A percentile compares a stretch with the other conserved stretches of the same genome.
Evolutionary conservation across 2,113 vertebrate genomes (phyloP).

Genomic region (Pseudolaguvia tuberculata): DNA sequence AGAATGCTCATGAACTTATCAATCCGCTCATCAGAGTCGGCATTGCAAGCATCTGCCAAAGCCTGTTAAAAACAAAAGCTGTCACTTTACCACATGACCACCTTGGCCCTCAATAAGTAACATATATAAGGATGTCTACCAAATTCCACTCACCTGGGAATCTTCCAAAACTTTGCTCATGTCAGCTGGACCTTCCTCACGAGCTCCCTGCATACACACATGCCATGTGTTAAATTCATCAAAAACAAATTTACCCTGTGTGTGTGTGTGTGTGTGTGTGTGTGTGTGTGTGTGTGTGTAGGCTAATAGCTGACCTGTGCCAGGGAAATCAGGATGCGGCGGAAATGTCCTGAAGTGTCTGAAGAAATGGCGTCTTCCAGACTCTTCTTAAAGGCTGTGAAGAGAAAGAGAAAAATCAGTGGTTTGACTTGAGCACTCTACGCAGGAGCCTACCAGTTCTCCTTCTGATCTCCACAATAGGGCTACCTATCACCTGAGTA

Average conservation of each 20-base stretch:
- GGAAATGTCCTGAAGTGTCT: conserved; percentile 89
- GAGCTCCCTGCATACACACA: conserved; percentile 73
- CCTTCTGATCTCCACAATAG: too few relatives aligned
- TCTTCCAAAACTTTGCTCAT: conserved; percentile 72
- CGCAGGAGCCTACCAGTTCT: too few relatives aligned
- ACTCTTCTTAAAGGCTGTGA: conserved; percentile 78
- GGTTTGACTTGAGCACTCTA: too few relatives aligned
- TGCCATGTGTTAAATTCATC: too few relatives aligned
- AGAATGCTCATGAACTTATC: conserved; percentile 90
- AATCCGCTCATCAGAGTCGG: conserved; percentile 81
- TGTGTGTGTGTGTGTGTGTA: not conserved
- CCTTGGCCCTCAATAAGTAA: too few relatives aligned
- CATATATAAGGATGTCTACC: not conserved
- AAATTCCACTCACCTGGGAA: conserved; percentile 84
- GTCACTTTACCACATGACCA: not conserved
- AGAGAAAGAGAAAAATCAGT: too few relatives aligned
- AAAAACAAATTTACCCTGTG: too few relatives aligned
- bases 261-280: too few relatives aligned
- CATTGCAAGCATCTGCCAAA: conserved; percentile 80
- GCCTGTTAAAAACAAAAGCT: conserved; percentile 64
- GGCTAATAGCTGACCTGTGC: conserved; percentile 77
- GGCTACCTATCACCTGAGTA: too few relatives aligned
- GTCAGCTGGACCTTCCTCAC: conserved; percentile 80
- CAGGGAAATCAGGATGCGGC: conserved; percentile 85
- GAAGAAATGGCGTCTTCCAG: conserved; percentile 85